phyloP scores from a whole-genome alignment of 2,888 invertebrate species.

The Xanthia icteritia region DNA sequence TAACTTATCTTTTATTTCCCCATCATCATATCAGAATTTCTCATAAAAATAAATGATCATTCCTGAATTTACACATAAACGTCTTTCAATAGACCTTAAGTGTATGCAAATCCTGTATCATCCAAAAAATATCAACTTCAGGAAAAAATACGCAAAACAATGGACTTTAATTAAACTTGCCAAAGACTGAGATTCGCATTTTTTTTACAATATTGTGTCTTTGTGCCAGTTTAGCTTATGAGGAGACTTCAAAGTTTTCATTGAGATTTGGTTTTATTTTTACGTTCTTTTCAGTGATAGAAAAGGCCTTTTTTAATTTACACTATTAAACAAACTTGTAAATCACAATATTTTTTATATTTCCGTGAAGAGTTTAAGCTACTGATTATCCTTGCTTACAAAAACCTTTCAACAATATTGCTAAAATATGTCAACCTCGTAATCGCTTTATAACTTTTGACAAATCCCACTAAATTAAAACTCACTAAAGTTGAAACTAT shows the following conservation, averaged over 20 bases:
- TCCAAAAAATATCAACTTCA: slow-evolving; percentile 19
- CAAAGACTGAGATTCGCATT: slow-evolving; percentile 1
- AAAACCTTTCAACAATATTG: not conserved
- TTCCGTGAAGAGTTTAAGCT: not conserved
- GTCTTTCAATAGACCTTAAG: not conserved
- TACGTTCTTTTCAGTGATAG: not conserved
- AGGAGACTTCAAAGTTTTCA: not conserved
- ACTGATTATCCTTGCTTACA: not conserved
- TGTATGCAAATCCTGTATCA: slow-evolving; percentile 8
- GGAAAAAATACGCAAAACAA: not conserved
- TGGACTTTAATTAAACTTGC: slow-evolving; percentile 29
- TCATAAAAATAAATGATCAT: slow-evolving; percentile 6
- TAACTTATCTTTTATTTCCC: not conserved
- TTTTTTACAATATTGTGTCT: slow-evolving; percentile 28
- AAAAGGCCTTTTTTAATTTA: not conserved
- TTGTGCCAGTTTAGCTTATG: not conserved
- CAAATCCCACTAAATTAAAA: not conserved
- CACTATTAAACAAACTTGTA: too few relatives aligned
- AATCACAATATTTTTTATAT: not conserved
- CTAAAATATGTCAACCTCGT: not conserved
- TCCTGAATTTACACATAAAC: not conserved
- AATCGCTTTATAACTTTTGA: not conserved
- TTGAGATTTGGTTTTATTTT: slow-evolving; percentile 4
- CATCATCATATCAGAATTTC: not conserved
- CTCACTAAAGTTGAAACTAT: not conserved